Evolutionary conservation across 2,888 invertebrate genomes (phyloP), one percentile per base, ranked within the genome.

Genomic region (Leucophenga montana): DNA sequence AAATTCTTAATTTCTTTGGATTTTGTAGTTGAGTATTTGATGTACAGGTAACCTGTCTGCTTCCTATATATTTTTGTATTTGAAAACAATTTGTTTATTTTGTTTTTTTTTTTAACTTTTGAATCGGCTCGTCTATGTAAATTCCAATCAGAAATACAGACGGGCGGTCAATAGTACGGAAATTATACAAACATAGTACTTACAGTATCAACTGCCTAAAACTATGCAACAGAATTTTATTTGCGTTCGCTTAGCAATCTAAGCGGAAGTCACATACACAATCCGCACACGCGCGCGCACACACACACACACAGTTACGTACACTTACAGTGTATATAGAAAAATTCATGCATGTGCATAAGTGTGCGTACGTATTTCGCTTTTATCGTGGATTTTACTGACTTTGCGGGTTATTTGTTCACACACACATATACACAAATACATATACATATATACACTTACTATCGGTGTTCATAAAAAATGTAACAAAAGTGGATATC

Each of bases 381-480:
- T 73, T 73, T 74, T 77, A 78, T 83, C 75, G 78, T 76, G 76
- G 77, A 72, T 74, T 76, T 77, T 70, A 75, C 71, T 80, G 77
- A 77, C 75, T 79, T 84, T 80, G 78, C 78, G 78, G 80, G 78
- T 78, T 82, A 76, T 78, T 81, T 85, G 78, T 76, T 73, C 73
- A 71, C 73, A 67, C 74, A 77, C 77, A 76, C 14, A 53, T 57
- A 57, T 57, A 27, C 27, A 27, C 56, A 18, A 9, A 6, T 76
- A 73, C 73, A 71, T 72, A 67, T 74, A 77, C 77, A 76, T 11
- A 53, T 27, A 57, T 27, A 57, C 27, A 27, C 27, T 27, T 50
- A 50, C 44, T 16, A 66, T 57, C 22, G 59, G 77, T 77, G 77
- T 74, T 74, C 75, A 84, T 83, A 80, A 83, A 85, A 82, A 81